Base-by-base conservation (phyloP, 2,888 invertebrate genomes). In the Amblyjoppa proteus region DNA sequence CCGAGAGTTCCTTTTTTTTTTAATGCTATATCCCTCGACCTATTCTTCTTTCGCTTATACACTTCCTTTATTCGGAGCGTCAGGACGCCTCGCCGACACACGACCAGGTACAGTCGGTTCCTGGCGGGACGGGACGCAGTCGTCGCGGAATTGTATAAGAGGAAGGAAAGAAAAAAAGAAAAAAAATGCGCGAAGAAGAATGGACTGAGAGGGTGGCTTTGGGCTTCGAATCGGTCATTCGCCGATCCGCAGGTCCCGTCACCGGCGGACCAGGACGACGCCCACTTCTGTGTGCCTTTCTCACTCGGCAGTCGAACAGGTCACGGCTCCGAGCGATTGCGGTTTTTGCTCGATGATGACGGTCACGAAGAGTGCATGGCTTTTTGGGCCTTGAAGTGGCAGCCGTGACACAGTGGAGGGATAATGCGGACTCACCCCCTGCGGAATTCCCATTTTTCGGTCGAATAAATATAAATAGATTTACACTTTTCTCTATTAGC, bases 101-200 rank as follows among this genome's bases (percentile, higher is more conserved):
- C 89, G 89, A 89, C 88, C 89, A 88, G 89, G 88, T 88, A 89
- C 73, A 80, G 53, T 16, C 77, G 78, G 75, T 86, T 69, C 82
- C 71, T n/a, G 66, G 73, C 61, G 87, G 82, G 77, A 58, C 86
- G 20, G 20, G 20, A 20, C 20, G 83, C 84, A 87, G 83, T 87
- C 83, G 61, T 84, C 56, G 74, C 69, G 20, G 66, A 49, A 81
- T 88, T 82, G 58, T 79, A 41, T 78, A 85, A 77, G 75, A 71
- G 70, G 75, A 82, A 81, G 49, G 41, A 61, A 73, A 56, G 25
- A 56, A 56, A 56, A 1, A 13, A 53, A 61, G 76, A 25, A 56
- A 7, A 7, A 56, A 56, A 56, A 53, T 51, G 49, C 73, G 64
- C 74, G 70, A 85, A 80, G 79, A 81, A 71, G 68, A 83, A 58